phyloP scores from a whole-genome alignment of 2,888 invertebrate genomes.

The Eulithis testata region DNA sequence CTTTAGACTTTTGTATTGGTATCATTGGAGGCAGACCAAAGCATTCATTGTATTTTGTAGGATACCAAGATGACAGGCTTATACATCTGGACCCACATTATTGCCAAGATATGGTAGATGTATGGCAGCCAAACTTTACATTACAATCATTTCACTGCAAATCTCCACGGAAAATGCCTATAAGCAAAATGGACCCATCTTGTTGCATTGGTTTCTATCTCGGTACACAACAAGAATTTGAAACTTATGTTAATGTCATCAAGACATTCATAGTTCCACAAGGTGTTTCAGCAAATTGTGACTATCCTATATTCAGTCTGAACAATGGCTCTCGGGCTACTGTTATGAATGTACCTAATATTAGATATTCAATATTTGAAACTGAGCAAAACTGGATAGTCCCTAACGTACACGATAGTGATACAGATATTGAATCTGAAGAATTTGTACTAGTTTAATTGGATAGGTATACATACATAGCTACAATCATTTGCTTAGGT shows the following conservation, averaged over 20 bases:
- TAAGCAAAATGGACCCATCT: conserved; percentile 95
- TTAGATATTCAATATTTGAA: conserved; percentile 82
- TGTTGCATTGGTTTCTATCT: conserved; percentile 97
- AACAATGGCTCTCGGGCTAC: conserved; percentile 89
- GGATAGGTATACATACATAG: conserved; percentile 20
- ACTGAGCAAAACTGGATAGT: conserved; percentile 81
- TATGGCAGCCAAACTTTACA: conserved; percentile 91
- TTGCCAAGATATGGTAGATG: conserved; percentile 95
- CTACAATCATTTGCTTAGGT: conserved; percentile 19
- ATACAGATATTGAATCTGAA: conserved; percentile 88
- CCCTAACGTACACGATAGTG: conserved; percentile 81
- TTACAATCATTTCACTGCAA: conserved; percentile 93
- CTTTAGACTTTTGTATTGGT: conserved; percentile 93
- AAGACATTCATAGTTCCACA: conserved; percentile 83
- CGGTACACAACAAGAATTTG: conserved; percentile 89
- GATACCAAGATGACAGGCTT: conserved; percentile 96
- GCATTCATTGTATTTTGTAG: conserved; percentile 96
- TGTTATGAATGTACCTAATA: conserved; percentile 82
- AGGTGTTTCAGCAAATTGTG: conserved; percentile 78
- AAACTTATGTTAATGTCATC: conserved; percentile 88
- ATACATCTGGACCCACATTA: conserved; percentile 98
- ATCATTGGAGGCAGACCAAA: conserved; percentile 97
- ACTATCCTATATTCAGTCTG: conserved; percentile 94
- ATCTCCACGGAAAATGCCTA: conserved; percentile 93
- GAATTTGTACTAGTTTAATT: conserved; percentile 87